Base-by-base conservation (phyloP, 2,888 invertebrate genomes). In the Fragum sueziense region DNA sequence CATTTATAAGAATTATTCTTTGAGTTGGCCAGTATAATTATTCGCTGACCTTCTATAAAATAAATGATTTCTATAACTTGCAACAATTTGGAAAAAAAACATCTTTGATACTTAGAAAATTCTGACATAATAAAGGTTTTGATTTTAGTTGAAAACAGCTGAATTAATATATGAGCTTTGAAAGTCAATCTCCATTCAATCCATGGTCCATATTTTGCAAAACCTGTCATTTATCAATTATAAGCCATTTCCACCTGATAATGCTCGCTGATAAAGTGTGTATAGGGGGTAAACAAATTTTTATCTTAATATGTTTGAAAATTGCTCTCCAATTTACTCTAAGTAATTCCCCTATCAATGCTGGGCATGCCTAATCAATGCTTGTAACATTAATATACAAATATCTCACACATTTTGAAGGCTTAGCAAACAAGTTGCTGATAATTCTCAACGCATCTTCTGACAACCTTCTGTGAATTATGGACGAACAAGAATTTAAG, bases 311-410 rank as follows among this genome's bases (percentile, higher is more conserved):
- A 57, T 54, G 70, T 70, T 70, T 57, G 54, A 57, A 70, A 70
- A 70, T 57, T 70, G 54, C 31, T 70, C 29, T 70, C 54, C 31
- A 29, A 70, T 70, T 27, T 70, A 54, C 70, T 33, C 70, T 33
- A 57, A 54, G 57, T 70, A 70, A 54, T 70, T 54, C 70, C 57
- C 54, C 33, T 70, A 70, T 70, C 70, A 54, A 25, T 34, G n/a
- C 22, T 20, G 70, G 61, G 73, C 80, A 80, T 80, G 80, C 76
- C 76, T 80, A 80, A 80, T 80, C 80, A 70, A 61, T 65, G 31
- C 20, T 41, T 67, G 51, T 14, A 3, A 54, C 67, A 67, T 57
- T 61, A 80, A 70, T 73, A 62, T 52, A 76, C 70, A n/a, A 76
- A 69, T 33, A 69, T 76, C 70, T 70, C 41, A 70, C 67, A 52